Conservation (phyloP, 2,113 vertebrate genomes). For the Anoplopoma fimbria region DNA sequence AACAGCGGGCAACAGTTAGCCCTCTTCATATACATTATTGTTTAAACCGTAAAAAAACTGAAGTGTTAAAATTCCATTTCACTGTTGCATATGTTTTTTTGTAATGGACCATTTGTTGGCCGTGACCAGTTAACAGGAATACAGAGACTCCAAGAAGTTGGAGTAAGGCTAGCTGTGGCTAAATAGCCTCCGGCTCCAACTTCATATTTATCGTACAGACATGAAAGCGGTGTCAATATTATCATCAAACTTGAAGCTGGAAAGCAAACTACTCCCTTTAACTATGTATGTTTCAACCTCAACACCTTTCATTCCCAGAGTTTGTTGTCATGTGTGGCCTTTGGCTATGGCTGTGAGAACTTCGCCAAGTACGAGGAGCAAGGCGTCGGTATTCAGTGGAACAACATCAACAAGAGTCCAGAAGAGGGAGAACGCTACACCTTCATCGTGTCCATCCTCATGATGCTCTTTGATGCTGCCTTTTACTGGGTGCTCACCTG, state of each 20-base stretch:
- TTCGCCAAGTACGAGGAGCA: slow-evolving; percentile 94
- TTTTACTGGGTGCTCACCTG: slow-evolving; percentile 93
- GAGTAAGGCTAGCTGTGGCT: not conserved
- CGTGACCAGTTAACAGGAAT: not conserved
- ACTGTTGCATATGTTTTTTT: not conserved
- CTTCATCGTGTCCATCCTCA: slow-evolving; percentile 88
- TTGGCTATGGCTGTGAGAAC: slow-evolving; percentile 95
- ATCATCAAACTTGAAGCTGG: not conserved
- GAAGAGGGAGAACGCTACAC: slow-evolving; percentile 89
- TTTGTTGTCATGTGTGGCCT: slow-evolving; percentile 94
- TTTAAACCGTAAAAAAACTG: not conserved
- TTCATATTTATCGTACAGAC: not conserved
- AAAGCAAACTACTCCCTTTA: not conserved
- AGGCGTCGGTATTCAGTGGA: slow-evolving; percentile 95
- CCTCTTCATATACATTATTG: not conserved
- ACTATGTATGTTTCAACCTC: not conserved
- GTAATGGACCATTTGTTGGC: not conserved
- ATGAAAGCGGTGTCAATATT: not conserved
- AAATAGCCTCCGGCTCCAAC: not conserved
- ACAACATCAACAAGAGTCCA: slow-evolving; percentile 89
- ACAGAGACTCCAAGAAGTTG: not conserved
- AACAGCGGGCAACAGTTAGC: not conserved
- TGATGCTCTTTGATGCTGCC: slow-evolving; percentile 92
- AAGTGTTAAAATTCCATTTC: not conserved
- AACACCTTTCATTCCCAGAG: slow-evolving; percentile 82